Evolutionary conservation across 1,140 invertebrate species (phyloP), one percentile per base, ranked within the genome.

Genomic region (Eupristina koningsbergeri): DNA sequence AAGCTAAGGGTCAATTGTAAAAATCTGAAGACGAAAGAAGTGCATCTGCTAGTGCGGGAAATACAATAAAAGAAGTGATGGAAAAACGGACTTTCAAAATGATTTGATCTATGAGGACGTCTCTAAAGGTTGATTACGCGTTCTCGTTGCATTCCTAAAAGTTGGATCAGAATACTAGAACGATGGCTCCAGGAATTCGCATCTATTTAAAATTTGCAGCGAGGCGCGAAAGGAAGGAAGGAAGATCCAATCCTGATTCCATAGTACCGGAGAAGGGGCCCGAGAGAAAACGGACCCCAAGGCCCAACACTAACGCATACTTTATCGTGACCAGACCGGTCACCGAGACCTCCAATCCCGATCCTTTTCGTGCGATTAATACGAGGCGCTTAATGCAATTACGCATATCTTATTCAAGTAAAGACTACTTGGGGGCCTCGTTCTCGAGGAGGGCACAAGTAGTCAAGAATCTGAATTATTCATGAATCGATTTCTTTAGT

Each of bases 401-500:
- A 78, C 47, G 11, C 47, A 41, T 50, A 45, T 41, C 73, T 69
- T 67, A 61, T 76, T 76, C 53, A 80, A 73, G 41, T 53, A 53
- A 71, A 22, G 15, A 47, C 17, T 69, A 34, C 26, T 7, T 29
- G 3, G 26, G 0, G 0, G 1, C 0, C 13, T 22, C 17, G 15
- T 7, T 22, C 29, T 7, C 3, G 45, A 26, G 71, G 34, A 71
- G 69, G 61, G 34, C n/a, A n/a, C n/a, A n/a, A n/a, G n/a, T n/a
- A n/a, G n/a, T n/a, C n/a, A n/a, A 34, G 73, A 69, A 71, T 36
- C 1, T 80, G 79, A 80, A 81, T 81, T 81, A 73, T 81, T 81
- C 79, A 73, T 80, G 29, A 5, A 31, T 19, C 74, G 31, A 64
- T 78, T 78, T 41, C 36, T 64, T 13, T 41, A 22, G 26, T 64